These are phyloP conservation scores for Ctenodactylus gundi DNA, from an alignment of 2,113 vertebrate species.

Conservation along the genomic window DNA sequence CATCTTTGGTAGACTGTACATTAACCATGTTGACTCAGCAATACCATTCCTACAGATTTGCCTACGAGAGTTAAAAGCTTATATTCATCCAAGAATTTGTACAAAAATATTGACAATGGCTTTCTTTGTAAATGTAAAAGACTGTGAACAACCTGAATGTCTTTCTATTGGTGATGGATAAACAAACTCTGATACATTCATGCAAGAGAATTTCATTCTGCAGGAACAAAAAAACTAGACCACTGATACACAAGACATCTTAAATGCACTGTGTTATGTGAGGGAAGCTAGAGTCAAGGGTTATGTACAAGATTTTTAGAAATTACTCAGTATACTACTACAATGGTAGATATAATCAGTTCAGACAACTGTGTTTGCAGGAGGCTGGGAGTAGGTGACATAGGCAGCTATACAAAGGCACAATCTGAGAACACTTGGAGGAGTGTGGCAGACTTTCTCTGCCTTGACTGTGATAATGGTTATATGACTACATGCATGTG, in stretches of 20 bases:
- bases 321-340: too few species aligned
- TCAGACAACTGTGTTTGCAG: too few species aligned
- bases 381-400: not conserved
- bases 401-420: not conserved
- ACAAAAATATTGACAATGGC: not conserved
- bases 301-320: too few species aligned
- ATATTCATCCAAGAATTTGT: not conserved
- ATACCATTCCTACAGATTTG: not conserved
- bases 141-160: not conserved
- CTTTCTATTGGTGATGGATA: not conserved
- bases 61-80: constrained; percentile 24
- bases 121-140: not conserved
- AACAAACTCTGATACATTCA: not conserved
- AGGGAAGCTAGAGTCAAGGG: not conserved
- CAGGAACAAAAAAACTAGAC: not conserved
- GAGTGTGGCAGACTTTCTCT: not conserved
- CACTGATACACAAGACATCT: not conserved
- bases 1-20: not conserved
- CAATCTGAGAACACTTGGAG: not conserved
- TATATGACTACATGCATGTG: not conserved
- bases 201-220: not conserved
- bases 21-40: not conserved
- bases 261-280: not conserved
- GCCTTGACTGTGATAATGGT: not conserved
- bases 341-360: too few species aligned